These are phyloP conservation scores for Tenualosa thibaudeaui DNA, from an alignment of 2,797 vertebrate species.

Conservation along the genomic window DNA sequence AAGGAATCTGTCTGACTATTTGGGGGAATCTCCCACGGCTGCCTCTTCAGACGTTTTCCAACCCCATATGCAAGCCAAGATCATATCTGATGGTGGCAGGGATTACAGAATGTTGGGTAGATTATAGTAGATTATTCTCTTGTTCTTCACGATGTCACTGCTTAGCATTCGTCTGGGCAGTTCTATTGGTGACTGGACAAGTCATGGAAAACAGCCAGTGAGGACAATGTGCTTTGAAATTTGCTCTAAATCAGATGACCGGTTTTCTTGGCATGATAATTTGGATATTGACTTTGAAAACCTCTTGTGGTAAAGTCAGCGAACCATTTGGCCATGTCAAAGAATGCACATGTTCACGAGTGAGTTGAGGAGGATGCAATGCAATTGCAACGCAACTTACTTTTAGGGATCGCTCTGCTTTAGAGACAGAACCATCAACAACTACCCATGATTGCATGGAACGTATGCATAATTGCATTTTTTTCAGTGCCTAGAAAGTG, in stretches of 20 bases:
- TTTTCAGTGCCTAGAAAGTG: background rate
- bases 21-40: background rate
- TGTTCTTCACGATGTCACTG: background rate
- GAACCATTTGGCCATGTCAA: background rate
- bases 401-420: background rate
- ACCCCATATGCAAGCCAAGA: background rate
- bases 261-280: background rate
- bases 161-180: background rate
- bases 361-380: background rate
- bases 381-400: background rate
- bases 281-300: background rate
- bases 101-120: slow-evolving; percentile 9
- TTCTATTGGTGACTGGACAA: background rate
- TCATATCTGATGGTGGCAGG: background rate
- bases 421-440: background rate
- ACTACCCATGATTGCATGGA: background rate
- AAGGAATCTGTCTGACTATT: background rate
- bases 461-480: background rate
- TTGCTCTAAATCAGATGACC: background rate
- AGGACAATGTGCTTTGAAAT: background rate
- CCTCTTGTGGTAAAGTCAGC: background rate
- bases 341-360: background rate
- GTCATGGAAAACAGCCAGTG: background rate
- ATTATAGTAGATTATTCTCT: slow-evolving; percentile 7
- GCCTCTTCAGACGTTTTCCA: background rate